A percentile compares a stretch with the other conserved stretches of the same genome.
Conservation (phyloP, 2,888 invertebrate species). For the Drosophila trichaetosa region DNA sequence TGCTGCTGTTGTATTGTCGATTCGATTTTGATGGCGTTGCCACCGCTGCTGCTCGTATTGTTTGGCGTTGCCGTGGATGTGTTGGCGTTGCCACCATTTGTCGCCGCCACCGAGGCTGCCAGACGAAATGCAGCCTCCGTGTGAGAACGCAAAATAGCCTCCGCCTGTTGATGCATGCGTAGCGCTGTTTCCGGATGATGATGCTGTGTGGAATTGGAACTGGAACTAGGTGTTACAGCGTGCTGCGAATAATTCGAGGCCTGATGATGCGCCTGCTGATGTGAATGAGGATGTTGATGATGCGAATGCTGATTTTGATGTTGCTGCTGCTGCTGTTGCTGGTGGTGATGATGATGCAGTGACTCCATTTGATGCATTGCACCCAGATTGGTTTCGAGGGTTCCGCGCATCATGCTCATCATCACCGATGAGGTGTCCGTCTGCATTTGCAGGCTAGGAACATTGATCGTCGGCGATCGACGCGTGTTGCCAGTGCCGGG, state of each 20-base stretch:
- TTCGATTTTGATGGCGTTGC: slow-evolving; percentile 18
- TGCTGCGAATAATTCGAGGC: slow-evolving; percentile 26
- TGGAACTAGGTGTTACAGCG: not conserved
- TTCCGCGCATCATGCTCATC: slow-evolving; percentile 87
- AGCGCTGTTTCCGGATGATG: slow-evolving; percentile 83
- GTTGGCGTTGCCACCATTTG: slow-evolving; percentile 32
- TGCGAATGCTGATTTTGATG: slow-evolving; percentile 69
- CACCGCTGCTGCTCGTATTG: slow-evolving; percentile 51
- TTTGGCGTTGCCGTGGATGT: slow-evolving; percentile 1
- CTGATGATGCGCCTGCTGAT: slow-evolving; percentile 86
- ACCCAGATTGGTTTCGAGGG: slow-evolving; percentile 58
- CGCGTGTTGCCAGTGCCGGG: slow-evolving; percentile 74
- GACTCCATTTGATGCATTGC: slow-evolving; percentile 65
- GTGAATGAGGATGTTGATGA: slow-evolving; percentile 87
- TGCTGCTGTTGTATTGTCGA: slow-evolving; percentile 51
- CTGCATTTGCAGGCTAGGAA: slow-evolving; percentile 75
- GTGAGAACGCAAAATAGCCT: slow-evolving; percentile 90
- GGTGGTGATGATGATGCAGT: slow-evolving; percentile 65
- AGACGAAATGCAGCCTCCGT: slow-evolving; percentile 93
- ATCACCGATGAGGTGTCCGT: slow-evolving; percentile 70
- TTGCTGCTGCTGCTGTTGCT: slow-evolving; percentile 33
- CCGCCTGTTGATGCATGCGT: slow-evolving; percentile 89
- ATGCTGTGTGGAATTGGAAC: not conserved
- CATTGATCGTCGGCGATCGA: slow-evolving; percentile 57
- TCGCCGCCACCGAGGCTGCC: slow-evolving; percentile 85